These are phyloP conservation scores for Trichonephila clavata DNA, from an alignment of 1,140 invertebrate genomes.

Conservation along the genomic window DNA sequence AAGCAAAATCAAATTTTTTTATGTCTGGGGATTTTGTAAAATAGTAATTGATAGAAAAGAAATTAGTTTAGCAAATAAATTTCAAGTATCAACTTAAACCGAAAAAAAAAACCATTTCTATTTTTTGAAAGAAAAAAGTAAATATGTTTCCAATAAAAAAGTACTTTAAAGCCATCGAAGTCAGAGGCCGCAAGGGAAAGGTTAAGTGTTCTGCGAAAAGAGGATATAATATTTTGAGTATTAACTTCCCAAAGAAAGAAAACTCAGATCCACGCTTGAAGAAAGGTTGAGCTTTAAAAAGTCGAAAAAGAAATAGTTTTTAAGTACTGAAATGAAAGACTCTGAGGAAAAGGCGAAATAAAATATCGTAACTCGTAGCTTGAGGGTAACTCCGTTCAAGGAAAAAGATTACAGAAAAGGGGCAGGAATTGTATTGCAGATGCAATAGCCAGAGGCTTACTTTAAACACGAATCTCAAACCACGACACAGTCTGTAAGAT, in stretches of 20 bases:
- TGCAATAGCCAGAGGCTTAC: not conserved
- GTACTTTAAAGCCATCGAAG: not conserved
- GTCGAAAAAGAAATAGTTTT: not conserved
- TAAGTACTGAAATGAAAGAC: conserved; percentile 22
- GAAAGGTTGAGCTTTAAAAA: not conserved
- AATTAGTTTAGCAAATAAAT: not conserved
- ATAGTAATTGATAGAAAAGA: not conserved
- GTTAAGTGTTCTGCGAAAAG: conserved; percentile 15
- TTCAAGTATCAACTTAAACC: not conserved
- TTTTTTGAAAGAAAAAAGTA: not conserved
- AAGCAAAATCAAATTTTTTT: too few species aligned
- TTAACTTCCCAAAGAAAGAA: conserved; percentile 3
- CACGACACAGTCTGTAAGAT: not conserved
- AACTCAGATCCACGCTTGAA: not conserved
- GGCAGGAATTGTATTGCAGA: not conserved
- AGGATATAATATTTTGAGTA: conserved; percentile 24
- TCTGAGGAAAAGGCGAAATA: not conserved
- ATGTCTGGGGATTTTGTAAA: not conserved
- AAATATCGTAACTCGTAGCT: not conserved
- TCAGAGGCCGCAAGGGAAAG: not conserved
- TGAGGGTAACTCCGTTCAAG: not conserved
- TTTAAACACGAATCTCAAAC: not conserved
- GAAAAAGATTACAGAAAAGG: not conserved
- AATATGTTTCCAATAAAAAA: conserved; percentile 16
- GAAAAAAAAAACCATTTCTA: not conserved